phyloP scores from a whole-genome alignment of 2,797 vertebrate genomes.

The Nyctibius grandis region DNA sequence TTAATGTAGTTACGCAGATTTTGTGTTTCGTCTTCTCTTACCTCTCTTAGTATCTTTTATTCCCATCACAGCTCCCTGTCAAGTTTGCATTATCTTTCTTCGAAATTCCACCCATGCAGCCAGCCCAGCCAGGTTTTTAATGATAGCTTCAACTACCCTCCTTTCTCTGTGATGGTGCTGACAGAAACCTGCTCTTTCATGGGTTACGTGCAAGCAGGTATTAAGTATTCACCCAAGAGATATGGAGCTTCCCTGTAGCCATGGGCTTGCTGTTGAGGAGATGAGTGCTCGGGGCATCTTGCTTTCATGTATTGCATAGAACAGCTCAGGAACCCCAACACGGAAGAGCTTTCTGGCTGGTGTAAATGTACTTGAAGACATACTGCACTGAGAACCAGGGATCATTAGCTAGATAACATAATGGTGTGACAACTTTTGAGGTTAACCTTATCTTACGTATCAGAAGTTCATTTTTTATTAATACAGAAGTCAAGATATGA shows the following conservation, averaged over 20 bases:
- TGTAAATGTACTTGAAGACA: not conserved
- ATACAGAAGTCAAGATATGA: not conserved
- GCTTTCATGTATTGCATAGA: not conserved
- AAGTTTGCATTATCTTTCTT: not conserved
- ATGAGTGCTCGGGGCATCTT: fast-evolving
- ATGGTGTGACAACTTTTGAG: not conserved
- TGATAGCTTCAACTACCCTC: not conserved
- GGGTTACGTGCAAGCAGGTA: not conserved
- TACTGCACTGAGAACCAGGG: not conserved
- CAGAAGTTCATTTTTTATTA: not conserved
- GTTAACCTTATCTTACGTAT: not conserved
- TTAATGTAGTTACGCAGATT: not conserved
- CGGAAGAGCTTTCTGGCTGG: not conserved
- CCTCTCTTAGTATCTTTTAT: not conserved
- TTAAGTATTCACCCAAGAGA: not conserved
- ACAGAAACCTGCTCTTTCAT: not conserved
- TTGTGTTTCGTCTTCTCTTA: not conserved
- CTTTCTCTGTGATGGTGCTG: not conserved
- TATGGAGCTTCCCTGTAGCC: not conserved
- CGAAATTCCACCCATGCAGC: not conserved
- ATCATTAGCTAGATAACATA: not conserved
- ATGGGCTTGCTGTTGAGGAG: not conserved
- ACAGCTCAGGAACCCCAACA: not conserved
- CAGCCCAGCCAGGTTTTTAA: not conserved
- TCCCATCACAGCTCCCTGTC: not conserved